Evolutionary conservation across 2,113 vertebrate genomes (phyloP).

Genomic region (Pseudorasbora parva): DNA sequence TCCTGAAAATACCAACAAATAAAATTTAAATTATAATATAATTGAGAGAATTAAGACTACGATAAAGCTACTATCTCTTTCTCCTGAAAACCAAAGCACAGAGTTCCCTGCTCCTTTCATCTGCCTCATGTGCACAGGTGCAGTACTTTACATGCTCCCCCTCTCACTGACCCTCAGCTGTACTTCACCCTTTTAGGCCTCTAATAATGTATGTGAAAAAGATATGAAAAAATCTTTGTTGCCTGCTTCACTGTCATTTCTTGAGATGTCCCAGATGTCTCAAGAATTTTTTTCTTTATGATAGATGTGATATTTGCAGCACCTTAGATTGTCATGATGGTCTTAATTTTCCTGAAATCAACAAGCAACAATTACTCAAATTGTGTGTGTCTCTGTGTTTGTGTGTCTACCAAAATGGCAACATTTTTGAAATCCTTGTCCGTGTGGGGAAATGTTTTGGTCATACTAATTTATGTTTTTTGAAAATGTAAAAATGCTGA

Average conservation of each 20-base stretch:
- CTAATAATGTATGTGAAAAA: background rate
- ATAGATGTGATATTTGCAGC: background rate
- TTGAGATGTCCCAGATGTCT: background rate
- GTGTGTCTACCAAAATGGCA: no score
- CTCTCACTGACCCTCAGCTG: slow-evolving; percentile 14
- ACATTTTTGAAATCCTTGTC: no score
- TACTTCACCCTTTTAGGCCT: background rate
- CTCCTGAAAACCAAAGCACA: background rate
- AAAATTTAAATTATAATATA: background rate
- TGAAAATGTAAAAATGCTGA: no score
- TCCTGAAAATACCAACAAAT: background rate
- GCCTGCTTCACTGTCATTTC: no score
- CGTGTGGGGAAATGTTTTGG: no score
- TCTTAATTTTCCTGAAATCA: no score
- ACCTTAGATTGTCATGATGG: no score
- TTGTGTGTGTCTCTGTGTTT: no score
- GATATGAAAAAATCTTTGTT: background rate
- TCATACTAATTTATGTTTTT: no score
- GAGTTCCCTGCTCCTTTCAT: background rate
- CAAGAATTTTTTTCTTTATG: no score
- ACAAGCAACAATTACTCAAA: no score
- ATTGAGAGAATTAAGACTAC: background rate
- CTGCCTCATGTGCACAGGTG: background rate
- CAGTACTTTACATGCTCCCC: background rate
- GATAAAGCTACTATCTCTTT: background rate